Evolutionary conservation across 2,797 vertebrate species (phyloP).

Genomic region (Apogon hyalosoma): DNA sequence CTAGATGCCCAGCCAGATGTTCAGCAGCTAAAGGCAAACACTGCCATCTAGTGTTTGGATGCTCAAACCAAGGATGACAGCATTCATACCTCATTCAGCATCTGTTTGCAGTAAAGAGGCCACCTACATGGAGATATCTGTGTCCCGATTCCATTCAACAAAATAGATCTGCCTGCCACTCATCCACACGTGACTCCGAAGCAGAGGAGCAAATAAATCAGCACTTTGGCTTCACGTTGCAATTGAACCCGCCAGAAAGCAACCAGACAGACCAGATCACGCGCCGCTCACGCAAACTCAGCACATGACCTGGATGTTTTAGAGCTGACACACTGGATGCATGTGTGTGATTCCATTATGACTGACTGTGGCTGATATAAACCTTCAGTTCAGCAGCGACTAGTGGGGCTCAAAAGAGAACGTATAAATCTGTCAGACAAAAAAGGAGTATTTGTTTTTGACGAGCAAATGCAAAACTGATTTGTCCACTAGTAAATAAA

Average conservation of each 20-base stretch:
- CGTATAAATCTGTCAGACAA: slow-evolving; percentile 16
- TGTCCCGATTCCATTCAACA: slow-evolving; percentile 34
- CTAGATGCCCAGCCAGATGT: slow-evolving; percentile 26
- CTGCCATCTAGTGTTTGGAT: slow-evolving; percentile 78
- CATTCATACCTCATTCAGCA: slow-evolving; percentile 25
- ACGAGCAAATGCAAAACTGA: not conserved
- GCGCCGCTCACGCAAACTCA: slow-evolving; percentile 3
- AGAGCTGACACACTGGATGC: slow-evolving; percentile 2
- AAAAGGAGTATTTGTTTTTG: slow-evolving; percentile 9
- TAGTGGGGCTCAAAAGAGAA: not conserved
- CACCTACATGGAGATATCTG: slow-evolving; percentile 60
- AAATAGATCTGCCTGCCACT: slow-evolving; percentile 45
- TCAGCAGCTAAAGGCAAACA: slow-evolving; percentile 46
- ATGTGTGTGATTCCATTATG: slow-evolving; percentile 11
- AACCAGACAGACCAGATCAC: slow-evolving; percentile 15
- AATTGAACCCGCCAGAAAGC: slow-evolving; percentile 55
- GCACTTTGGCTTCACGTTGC: slow-evolving; percentile 26
- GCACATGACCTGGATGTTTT: slow-evolving; percentile 23
- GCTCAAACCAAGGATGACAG: not conserved
- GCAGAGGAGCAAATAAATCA: slow-evolving; percentile 57
- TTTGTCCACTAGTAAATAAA: slow-evolving; percentile 3
- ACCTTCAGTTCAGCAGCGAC: not conserved
- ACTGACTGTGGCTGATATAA: slow-evolving; percentile 4
- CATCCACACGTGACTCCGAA: slow-evolving; percentile 24
- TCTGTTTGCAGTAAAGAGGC: slow-evolving; percentile 70